Evolutionary conservation across 2,797 vertebrate genomes (phyloP).

Genomic region (Acanthornis magna): DNA sequence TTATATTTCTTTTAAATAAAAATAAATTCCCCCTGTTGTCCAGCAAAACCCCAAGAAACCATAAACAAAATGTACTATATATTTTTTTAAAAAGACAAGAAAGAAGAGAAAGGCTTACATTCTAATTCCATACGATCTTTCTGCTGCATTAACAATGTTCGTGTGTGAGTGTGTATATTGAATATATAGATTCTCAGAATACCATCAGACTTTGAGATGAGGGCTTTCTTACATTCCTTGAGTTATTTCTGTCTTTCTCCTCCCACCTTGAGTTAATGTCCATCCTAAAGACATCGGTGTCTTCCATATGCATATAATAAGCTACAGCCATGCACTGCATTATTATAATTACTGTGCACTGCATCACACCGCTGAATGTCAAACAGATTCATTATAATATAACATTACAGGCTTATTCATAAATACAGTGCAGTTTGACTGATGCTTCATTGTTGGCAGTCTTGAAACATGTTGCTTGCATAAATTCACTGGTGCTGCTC

Average conservation of each 20-base stretch:
- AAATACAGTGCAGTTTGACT: neutral
- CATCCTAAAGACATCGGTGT: slow-evolving; percentile 42
- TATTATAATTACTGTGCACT: slow-evolving; percentile 4
- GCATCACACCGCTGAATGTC: slow-evolving; percentile 45
- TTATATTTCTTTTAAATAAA: neutral
- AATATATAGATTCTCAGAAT: neutral
- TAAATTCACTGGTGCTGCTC: slow-evolving; percentile 43
- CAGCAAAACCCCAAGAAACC: neutral
- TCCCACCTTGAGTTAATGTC: slow-evolving; percentile 9
- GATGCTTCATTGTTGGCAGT: slow-evolving; percentile 47
- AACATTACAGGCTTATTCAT: slow-evolving; percentile 56
- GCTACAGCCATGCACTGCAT: slow-evolving; percentile 28
- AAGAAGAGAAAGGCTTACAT: neutral
- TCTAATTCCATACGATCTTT: slow-evolving; percentile 6
- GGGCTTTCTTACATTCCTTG: slow-evolving; percentile 25
- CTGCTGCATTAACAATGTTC: neutral
- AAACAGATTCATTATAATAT: slow-evolving; percentile 17
- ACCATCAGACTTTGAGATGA: slow-evolving; percentile 73
- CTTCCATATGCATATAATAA: slow-evolving; percentile 37
- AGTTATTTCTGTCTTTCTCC: slow-evolving; percentile 37
- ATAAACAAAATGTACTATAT: neutral
- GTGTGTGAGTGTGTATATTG: neutral
- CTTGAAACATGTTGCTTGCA: slow-evolving; percentile 50
- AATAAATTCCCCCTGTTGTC: rapidly evolving
- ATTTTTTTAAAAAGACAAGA: neutral